phyloP scores from a whole-genome alignment of 2,888 invertebrate genomes.

The Dicyrtoma fusca region DNA sequence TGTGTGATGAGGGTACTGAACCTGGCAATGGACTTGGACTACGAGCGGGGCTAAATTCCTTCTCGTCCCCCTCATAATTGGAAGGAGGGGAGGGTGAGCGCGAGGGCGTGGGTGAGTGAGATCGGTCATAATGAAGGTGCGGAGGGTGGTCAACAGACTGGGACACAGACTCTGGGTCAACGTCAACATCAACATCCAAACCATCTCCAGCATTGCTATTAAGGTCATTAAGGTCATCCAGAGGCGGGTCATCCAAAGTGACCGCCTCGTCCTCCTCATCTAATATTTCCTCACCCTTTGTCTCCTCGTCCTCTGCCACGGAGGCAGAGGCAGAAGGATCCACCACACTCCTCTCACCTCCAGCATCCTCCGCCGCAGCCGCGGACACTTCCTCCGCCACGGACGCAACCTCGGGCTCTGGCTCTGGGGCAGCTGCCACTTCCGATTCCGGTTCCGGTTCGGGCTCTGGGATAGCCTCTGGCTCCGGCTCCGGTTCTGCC shows the following conservation, averaged over 20 bases:
- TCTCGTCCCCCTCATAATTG: too few relatives aligned
- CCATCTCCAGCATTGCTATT: conserved; percentile 7
- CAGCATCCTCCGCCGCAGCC: conserved; percentile 5
- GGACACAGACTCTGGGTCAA: neutral
- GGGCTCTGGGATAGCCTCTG: conserved; percentile 3
- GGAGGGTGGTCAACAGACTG: neutral
- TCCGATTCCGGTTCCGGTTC: conserved; percentile 26
- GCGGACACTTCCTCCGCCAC: conserved; percentile 12
- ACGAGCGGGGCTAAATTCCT: too few relatives aligned
- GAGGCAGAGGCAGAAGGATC: neutral
- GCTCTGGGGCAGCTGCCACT: neutral
- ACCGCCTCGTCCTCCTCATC: conserved; percentile 18
- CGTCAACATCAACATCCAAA: neutral
- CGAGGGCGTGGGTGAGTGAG: neutral
- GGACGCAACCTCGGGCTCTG: conserved; percentile 6
- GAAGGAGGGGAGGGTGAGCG: neutral
- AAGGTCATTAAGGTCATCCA: neutral
- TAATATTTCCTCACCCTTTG: neutral
- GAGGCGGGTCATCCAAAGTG: conserved; percentile 4
- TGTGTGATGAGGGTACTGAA: conserved; percentile 14
- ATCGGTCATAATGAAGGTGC: neutral
- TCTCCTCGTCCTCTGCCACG: neutral
- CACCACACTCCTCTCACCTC: conserved; percentile 18
- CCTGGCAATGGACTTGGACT: conserved; percentile 1
- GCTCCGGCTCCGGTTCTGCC: conserved; percentile 19